Base-by-base conservation (phyloP, 2,797 vertebrate genomes). In the Nyctibius grandis region DNA sequence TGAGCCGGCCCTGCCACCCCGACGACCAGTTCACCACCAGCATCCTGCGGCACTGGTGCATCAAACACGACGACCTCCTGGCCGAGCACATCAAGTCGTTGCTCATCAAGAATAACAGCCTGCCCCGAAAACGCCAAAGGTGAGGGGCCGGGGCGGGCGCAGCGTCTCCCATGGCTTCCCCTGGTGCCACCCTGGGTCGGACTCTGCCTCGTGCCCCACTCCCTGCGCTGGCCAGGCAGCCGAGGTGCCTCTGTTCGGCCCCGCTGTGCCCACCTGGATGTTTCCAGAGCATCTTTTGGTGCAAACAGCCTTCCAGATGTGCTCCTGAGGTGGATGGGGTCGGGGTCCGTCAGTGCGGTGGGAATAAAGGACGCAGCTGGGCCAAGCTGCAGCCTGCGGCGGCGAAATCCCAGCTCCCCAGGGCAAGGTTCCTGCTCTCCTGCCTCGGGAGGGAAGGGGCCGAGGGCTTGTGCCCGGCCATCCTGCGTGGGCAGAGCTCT, bases 101-200 rank as follows among this genome's bases (percentile, higher is more conserved):
- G 95, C 98, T 99, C 26, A 99, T 99, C 97, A 99, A 99, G 97
- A 99, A 99, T 98, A 99, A 99, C 98, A 99, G 99, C 97, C 98
- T 99, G 54, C 99, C 99, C 0, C 98, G 99, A 4, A 99, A 99
- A 83, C 97, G 99, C 64, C 99, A 99, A 94, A 99, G 99, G 99
- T 99, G 75, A 26, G 60, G 4, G 8, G 4, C 29, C 0, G 2
- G 21, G 53, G 20, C 2, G 1, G 11, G 7, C 34, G 5, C 15
- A 1, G 16, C 38, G 1, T 6, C 69, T 19, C 25, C 74, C 1
- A 0, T n/a, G 3, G 17, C 25, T 6, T 31, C 33, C 42, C 23
- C 34, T 5, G 6, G 17, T 31, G 23, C 19, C 5, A 0, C 33
- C 6, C 25, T 13, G 8, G 42, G 5, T 16, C 12, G 1, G 17